Conservation (phyloP, 2,113 vertebrate genomes). For the Burhinus oedicnemus region DNA sequence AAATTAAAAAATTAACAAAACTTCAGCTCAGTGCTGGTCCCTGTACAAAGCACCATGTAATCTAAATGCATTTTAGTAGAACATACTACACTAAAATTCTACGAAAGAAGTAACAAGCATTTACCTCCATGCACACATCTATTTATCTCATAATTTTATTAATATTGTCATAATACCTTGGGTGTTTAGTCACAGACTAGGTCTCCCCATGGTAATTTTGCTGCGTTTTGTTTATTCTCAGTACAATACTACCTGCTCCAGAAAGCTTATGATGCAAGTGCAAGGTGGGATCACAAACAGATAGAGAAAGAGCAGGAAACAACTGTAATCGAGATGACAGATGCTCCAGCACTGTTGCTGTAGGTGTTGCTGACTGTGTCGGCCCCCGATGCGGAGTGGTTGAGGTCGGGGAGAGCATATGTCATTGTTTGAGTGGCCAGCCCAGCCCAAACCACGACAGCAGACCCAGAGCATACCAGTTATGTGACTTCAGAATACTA, state of each 20-base stretch:
- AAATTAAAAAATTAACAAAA: background rate
- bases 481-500: background rate
- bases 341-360: background rate
- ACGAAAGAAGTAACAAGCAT: background rate
- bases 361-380: background rate
- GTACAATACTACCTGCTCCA: background rate
- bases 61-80: background rate
- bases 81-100: background rate
- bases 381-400: no score
- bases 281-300: background rate
- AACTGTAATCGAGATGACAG: background rate
- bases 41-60: background rate
- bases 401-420: no score
- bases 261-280: background rate
- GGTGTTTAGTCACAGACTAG: background rate
- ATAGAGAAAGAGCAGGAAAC: background rate
- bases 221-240: background rate
- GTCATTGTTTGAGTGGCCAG: no score
- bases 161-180: background rate
- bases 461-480: background rate
- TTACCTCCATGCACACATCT: background rate
- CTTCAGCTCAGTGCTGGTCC: background rate
- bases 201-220: background rate
- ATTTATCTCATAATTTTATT: background rate
- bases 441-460: no score